Evolutionary conservation across 2,797 vertebrate species (phyloP).

Genomic region (Petrocephalus schoutedeni): DNA sequence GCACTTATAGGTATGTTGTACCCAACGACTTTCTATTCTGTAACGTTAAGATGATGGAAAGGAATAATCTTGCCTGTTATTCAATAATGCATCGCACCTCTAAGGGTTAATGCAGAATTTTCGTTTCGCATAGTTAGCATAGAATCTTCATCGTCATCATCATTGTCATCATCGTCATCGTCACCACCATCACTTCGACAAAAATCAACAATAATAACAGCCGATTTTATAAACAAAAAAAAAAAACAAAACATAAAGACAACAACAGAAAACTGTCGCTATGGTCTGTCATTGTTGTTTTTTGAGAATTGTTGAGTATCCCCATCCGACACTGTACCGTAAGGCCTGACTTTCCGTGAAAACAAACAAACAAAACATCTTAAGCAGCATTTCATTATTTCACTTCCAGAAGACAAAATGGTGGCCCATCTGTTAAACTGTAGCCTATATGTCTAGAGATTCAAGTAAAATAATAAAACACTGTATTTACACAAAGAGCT

Average conservation of each 20-base stretch:
- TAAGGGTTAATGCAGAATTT: not conserved
- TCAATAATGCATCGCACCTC: not conserved
- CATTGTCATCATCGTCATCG: not conserved
- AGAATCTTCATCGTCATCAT: not conserved
- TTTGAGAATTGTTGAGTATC: not conserved
- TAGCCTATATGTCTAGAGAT: not conserved
- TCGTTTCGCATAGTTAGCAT: not conserved
- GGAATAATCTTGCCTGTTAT: not conserved
- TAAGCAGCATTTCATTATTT: constrained; percentile 15
- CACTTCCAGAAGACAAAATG: constrained; percentile 4
- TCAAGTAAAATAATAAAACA: constrained; percentile 15
- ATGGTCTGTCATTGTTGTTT: not conserved
- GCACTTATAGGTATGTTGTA: not conserved
- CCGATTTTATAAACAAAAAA: not conserved
- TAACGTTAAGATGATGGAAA: not conserved
- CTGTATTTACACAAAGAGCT: not conserved
- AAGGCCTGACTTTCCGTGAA: constrained; percentile 3
- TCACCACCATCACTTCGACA: not conserved
- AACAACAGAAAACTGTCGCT: not conserved
- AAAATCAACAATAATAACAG: constrained; percentile 11
- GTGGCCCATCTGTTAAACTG: not conserved
- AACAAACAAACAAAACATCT: not conserved
- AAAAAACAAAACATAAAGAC: not conserved
- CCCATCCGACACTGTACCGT: not conserved
- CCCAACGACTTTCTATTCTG: not conserved